phyloP scores from a whole-genome alignment of 2,888 invertebrate species.

The Dendrolimus houi region DNA sequence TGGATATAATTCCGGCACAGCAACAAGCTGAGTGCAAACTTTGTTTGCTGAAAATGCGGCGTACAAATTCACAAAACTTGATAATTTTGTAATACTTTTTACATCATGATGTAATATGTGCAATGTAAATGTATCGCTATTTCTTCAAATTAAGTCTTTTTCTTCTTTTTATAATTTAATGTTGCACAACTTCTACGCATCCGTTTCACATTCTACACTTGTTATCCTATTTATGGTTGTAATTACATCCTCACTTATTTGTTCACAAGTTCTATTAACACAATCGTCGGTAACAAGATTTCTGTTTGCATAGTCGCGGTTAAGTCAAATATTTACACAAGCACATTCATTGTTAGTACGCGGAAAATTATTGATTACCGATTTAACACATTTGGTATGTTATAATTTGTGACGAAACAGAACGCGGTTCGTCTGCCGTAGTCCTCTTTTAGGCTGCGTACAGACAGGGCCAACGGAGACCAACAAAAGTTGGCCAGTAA shows the following conservation, averaged over 20 bases:
- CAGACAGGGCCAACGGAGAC: no score
- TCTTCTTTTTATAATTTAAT: not conserved
- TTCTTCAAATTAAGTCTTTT: no score
- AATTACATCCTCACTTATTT: not conserved
- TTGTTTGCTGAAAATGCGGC: no score
- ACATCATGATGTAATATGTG: no score
- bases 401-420: not conserved
- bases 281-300: constrained; percentile 3
- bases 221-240: not conserved
- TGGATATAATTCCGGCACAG: no score
- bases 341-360: not conserved
- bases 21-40: no score
- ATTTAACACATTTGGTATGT: not conserved
- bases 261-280: constrained; percentile 4
- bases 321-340: constrained; percentile 5
- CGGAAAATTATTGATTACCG: constrained; percentile 2
- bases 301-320: not conserved
- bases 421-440: not conserved
- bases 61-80: no score
- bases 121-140: no score
- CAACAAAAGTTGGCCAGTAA: no score
- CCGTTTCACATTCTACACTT: not conserved
- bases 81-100: no score
- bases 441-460: not conserved
- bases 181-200: not conserved